These are phyloP conservation scores for Harpagoxenus sublaevis DNA, from an alignment of 2,888 invertebrate species.

Conservation along the genomic window DNA sequence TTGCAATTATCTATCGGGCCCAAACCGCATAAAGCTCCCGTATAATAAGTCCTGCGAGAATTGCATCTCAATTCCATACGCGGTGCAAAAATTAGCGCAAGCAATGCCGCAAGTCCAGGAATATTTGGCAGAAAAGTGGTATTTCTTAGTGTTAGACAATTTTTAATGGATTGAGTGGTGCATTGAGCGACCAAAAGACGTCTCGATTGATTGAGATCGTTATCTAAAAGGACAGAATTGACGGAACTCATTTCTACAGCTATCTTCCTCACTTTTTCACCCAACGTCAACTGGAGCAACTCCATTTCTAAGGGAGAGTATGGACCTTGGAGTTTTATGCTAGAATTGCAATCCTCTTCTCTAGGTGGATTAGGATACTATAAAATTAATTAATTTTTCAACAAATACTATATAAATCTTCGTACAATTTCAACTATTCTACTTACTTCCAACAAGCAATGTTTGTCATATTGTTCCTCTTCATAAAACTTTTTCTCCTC, in stretches of 20 bases:
- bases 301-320: constrained; percentile 92
- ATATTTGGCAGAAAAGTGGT: constrained; percentile 96
- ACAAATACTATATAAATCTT: background rate
- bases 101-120: constrained; percentile 92
- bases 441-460: constrained; percentile 53
- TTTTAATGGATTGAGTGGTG: constrained; percentile 88
- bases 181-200: constrained; percentile 90
- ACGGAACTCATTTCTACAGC: constrained; percentile 90
- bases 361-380: constrained; percentile 81
- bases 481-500: constrained; percentile 76
- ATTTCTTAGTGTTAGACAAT: constrained; percentile 89
- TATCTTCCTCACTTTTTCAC: constrained; percentile 88
- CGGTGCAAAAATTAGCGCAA: constrained; percentile 94
- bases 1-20: constrained; percentile 88
- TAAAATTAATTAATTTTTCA: background rate
- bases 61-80: constrained; percentile 92
- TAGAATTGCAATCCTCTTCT: constrained; percentile 68
- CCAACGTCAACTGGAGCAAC: constrained; percentile 89
- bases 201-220: constrained; percentile 91
- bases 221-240: constrained; percentile 86
- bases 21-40: constrained; percentile 94
- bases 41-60: constrained; percentile 88
- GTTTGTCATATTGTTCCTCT: constrained; percentile 77
- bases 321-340: constrained; percentile 91
- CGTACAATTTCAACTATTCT: background rate